Evolutionary conservation across 2,888 invertebrate species (phyloP), one percentile per base, ranked within the genome.

Genomic region (Clivina fossor): DNA sequence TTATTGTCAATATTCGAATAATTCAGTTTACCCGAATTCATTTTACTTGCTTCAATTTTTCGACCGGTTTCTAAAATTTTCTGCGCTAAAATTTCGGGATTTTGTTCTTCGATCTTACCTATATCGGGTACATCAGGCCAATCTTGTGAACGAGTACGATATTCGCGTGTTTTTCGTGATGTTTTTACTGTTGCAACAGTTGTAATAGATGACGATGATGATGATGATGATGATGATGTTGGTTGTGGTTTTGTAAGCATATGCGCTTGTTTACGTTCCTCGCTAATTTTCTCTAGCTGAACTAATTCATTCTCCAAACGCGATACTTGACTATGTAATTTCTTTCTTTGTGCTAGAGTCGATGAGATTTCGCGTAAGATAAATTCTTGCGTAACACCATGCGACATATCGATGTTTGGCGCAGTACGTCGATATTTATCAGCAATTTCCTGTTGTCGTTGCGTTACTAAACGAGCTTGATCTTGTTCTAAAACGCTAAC

Each of bases 111-210:
- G 57, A 93, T 93, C 74, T 92, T 93, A 1, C 88, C 90, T 47
- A 92, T 84, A 64, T 93, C 91, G 1, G 93, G 92, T 22, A 93
- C 88, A 65, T 92, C 91, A 0, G 92, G 92, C 93, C 93, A 93
- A 68, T 93, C 93, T 68, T 92, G 91, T 0, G 91, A 90, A 2
- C 92, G 80, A 4, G 88, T 84, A 13, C 91, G 80, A 64, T 86
- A 84, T 63, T 90, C 90, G 13, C 86, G 75, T 56, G 78, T 80
- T 65, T 85, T 84, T 20, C 90, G 78, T 0, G 78, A 73, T 59
- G 62, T 68, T 68, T 65, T 72, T 64, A 76, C 73, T 46, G 76
- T 75, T 7, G 71, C 65, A n/a, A n/a, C n/a, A n/a, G n/a, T n/a
- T n/a, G n/a, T n/a, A n/a, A n/a, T n/a, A n/a, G n/a, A n/a, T n/a